Percentiles rank a stretch among this genome's conserved stretches.
These are phyloP conservation scores for Percopsis transmontana DNA, from an alignment of 2,113 vertebrate species.

Conservation along the genomic window DNA sequence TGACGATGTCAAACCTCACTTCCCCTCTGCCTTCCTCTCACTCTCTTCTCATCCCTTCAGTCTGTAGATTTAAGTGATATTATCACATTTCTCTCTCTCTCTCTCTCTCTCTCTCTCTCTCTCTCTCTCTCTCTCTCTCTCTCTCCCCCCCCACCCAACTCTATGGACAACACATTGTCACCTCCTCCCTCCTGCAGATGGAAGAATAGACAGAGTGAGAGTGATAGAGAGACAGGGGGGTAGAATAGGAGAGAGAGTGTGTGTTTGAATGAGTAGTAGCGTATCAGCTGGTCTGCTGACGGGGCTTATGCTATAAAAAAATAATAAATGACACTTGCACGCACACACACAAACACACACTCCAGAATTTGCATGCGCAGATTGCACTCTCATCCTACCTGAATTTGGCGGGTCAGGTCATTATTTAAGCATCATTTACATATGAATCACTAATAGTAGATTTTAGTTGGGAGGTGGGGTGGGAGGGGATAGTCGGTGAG, in stretches of 20 bases:
- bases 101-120: conserved; percentile 28
- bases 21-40: conserved; percentile 42
- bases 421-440: conserved; percentile 62
- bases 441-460: conserved; percentile 42
- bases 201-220: conserved; percentile 30
- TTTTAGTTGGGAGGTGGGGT: not conserved
- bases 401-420: conserved; percentile 37
- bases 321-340: conserved; percentile 3
- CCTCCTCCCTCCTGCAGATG: conserved; percentile 64
- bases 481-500: not conserved
- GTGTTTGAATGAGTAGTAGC: not conserved
- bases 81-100: conserved; percentile 43
- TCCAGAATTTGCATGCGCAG: conserved; percentile 34
- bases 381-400: conserved; percentile 44
- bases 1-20: conserved; percentile 59
- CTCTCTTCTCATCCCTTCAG: conserved; percentile 48
- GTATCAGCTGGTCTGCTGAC: conserved; percentile 7
- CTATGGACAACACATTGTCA: conserved; percentile 72
- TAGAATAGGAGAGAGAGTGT: conserved; percentile 23
- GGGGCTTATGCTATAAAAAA: conserved; percentile 5
- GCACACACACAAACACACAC: conserved; percentile 1
- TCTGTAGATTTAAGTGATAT: conserved; percentile 46
- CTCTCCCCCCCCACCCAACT: conserved; percentile 47
- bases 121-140: not conserved
- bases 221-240: not conserved